A percentile compares a stretch with the other conserved stretches of the same genome.
phyloP scores from a whole-genome alignment of 2,888 invertebrate genomes.

The Agrotis clavis region DNA sequence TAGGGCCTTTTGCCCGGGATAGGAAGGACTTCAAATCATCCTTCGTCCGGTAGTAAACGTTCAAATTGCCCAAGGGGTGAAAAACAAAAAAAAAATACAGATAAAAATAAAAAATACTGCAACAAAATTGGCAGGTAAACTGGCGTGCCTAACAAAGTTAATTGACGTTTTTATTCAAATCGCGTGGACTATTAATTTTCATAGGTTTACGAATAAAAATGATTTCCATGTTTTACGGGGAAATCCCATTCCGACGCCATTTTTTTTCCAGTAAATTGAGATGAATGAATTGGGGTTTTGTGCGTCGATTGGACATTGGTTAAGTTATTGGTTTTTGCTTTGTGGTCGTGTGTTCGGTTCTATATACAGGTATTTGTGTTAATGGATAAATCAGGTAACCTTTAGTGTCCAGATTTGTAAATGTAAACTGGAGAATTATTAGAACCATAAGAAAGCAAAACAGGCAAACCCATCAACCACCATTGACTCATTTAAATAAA shows the following conservation, averaged over 20 bases:
- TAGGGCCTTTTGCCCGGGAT: no score
- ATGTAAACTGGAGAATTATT: no score
- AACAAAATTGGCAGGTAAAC: conserved; percentile 59
- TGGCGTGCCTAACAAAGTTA: conserved; percentile 56
- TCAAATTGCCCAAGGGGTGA: background rate
- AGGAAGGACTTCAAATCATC: no score
- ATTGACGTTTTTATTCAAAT: conserved; percentile 58
- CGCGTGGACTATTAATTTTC: conserved; percentile 56
- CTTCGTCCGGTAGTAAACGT: no score
- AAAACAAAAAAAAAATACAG: background rate
- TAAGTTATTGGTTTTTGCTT: background rate
- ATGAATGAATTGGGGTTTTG: conserved; percentile 15
- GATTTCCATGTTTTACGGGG: conserved; percentile 37
- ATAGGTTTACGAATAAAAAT: conserved; percentile 58
- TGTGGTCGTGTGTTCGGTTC: background rate
- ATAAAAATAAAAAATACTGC: conserved; percentile 1
- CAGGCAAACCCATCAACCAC: no score
- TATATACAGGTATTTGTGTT: background rate
- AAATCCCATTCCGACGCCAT: conserved; percentile 16
- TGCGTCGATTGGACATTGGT: background rate
- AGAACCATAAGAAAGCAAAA: no score
- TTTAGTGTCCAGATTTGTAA: no score
- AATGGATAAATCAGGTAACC: no score
- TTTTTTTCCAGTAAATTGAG: conserved; percentile 34
- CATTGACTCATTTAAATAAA: no score